A percentile compares a stretch with the other conserved stretches of the same genome.
Conservation (phyloP, 1,140 invertebrate species). For the Tetragnatha versicolor region DNA sequence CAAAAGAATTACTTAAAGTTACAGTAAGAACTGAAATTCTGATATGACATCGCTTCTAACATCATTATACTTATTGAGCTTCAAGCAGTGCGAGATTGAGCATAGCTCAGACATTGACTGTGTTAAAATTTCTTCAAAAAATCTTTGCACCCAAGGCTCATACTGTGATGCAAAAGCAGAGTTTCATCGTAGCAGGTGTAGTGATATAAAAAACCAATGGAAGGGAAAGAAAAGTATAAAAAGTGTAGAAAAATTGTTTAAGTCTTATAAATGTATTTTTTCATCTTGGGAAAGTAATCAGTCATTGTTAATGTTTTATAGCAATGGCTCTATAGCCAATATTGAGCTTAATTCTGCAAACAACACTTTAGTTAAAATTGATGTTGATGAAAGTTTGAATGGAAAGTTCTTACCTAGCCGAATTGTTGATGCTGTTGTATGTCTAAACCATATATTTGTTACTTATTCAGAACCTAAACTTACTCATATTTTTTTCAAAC, state of each 20-base stretch:
- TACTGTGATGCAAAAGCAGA: constrained; percentile 35
- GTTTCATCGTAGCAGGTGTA: constrained; percentile 2
- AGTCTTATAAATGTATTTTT: constrained; percentile 35
- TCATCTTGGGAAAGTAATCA: constrained; percentile 40
- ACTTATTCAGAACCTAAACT: constrained; percentile 57
- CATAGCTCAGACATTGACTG: constrained; percentile 31
- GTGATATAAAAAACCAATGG: constrained; percentile 6
- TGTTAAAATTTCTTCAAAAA: constrained; percentile 28
- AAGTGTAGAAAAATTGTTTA: constrained; percentile 18
- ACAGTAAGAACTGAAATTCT: not conserved
- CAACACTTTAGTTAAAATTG: constrained; percentile 30
- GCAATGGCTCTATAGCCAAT: constrained; percentile 46
- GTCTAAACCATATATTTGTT: constrained; percentile 49
- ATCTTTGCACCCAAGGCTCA: not conserved
- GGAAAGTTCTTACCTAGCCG: constrained; percentile 56
- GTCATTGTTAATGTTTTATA: constrained; percentile 35
- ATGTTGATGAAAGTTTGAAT: constrained; percentile 52
- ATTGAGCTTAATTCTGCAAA: constrained; percentile 35
- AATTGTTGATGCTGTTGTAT: constrained; percentile 53
- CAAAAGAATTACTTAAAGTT: not conserved
- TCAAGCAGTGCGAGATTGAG: constrained; percentile 8
- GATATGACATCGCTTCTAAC: constrained; percentile 42
- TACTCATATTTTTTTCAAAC: constrained; percentile 37
- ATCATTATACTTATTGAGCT: constrained; percentile 39
- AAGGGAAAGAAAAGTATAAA: constrained; percentile 28